Conservation (phyloP, 2,888 invertebrate species). For the Caenorhabditis angaria region DNA sequence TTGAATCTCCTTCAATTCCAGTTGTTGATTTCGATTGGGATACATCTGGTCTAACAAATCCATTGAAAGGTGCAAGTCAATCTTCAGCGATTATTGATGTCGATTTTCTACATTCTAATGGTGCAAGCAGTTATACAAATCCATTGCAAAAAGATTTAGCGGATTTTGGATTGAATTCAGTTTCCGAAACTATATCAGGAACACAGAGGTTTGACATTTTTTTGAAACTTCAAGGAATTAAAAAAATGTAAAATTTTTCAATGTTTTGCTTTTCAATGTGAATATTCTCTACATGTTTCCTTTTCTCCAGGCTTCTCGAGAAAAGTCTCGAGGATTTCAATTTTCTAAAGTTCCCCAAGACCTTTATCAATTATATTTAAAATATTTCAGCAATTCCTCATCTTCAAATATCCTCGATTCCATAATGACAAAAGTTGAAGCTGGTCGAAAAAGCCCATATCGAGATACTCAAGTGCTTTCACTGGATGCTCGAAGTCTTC, state of each 20-base stretch:
- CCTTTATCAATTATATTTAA: not conserved
- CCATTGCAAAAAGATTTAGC: conserved; percentile 54
- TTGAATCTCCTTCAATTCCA: conserved; percentile 59
- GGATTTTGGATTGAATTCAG: conserved; percentile 41
- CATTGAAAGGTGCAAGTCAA: conserved; percentile 56
- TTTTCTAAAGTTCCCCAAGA: not conserved
- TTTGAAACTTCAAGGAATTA: not conserved
- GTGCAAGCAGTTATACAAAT: conserved; percentile 32
- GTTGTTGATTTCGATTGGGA: conserved; percentile 67
- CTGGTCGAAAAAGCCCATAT: conserved; percentile 22
- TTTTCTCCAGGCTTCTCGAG: not conserved
- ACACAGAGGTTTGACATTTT: conserved; percentile 7
- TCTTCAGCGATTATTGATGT: conserved; percentile 56
- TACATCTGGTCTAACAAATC: conserved; percentile 62
- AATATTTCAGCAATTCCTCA: conserved; percentile 5
- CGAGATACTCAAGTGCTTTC: conserved; percentile 53
- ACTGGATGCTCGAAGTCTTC: conserved; percentile 59
- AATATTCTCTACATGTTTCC: too few relatives aligned
- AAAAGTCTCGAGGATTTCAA: not conserved
- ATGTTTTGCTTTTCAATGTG: too few relatives aligned
- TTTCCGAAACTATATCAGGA: not conserved
- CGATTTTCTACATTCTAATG: conserved; percentile 55
- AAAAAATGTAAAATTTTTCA: conserved; percentile 7
- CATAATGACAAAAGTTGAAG: conserved; percentile 27
- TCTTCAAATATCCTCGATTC: conserved; percentile 36